Conservation (phyloP, 2,888 invertebrate genomes). For the Hofmannophila pseudospretella region DNA sequence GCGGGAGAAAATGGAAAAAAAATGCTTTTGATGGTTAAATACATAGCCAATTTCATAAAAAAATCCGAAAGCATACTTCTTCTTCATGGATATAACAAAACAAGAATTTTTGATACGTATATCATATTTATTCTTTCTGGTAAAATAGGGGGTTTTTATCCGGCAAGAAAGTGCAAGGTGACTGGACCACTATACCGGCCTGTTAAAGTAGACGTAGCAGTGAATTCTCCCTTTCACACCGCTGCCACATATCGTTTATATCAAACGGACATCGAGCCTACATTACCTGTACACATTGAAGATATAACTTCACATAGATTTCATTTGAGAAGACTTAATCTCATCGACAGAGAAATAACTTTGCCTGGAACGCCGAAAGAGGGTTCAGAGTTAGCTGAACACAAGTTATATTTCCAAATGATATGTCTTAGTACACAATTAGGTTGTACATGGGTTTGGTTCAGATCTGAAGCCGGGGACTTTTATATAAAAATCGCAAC, state of each 20-base stretch:
- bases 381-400: slow-evolving; percentile 36
- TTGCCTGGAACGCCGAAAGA: slow-evolving; percentile 48
- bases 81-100: slow-evolving; percentile 65
- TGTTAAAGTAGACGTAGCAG: slow-evolving; percentile 52
- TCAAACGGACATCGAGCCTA: slow-evolving; percentile 55
- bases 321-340: slow-evolving; percentile 47
- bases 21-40: slow-evolving; percentile 54
- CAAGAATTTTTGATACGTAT: slow-evolving; percentile 65
- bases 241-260: slow-evolving; percentile 35
- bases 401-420: slow-evolving; percentile 55
- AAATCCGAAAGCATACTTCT: slow-evolving; percentile 50
- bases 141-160: slow-evolving; percentile 41
- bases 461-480: slow-evolving; percentile 54
- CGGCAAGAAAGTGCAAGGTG: slow-evolving; percentile 58
- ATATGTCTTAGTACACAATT: slow-evolving; percentile 56
- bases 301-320: slow-evolving; percentile 37
- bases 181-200: slow-evolving; percentile 59
- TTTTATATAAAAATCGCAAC: slow-evolving; percentile 60
- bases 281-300: slow-evolving; percentile 33
- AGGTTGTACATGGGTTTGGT: slow-evolving; percentile 64
- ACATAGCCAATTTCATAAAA: slow-evolving; percentile 51
- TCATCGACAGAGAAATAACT: slow-evolving; percentile 53
- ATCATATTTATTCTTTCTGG: slow-evolving; percentile 54
- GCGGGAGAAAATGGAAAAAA: slow-evolving; percentile 53
- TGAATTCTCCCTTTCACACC: slow-evolving; percentile 49